phyloP scores from a whole-genome alignment of 2,113 vertebrate genomes.

The Pelvicachromis taeniatus region DNA sequence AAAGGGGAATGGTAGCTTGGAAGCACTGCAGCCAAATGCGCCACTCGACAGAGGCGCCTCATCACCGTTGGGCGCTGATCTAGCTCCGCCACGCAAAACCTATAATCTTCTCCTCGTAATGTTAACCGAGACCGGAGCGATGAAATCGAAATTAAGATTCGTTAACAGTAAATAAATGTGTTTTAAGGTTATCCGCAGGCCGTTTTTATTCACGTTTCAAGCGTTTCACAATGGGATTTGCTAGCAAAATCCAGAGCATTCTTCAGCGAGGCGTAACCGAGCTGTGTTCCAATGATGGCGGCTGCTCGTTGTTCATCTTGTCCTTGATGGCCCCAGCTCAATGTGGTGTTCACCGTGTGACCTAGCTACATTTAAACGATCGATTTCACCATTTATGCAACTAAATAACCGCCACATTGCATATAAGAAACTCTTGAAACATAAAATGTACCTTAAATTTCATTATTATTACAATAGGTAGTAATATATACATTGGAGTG shows the following conservation, averaged over 20 bases:
- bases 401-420: neutral
- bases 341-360: neutral
- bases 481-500: neutral
- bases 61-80: slow-evolving; percentile 62
- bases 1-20: slow-evolving; percentile 73
- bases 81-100: slow-evolving; percentile 65
- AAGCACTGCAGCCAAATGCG: slow-evolving; percentile 73
- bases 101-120: neutral
- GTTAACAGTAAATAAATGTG: neutral
- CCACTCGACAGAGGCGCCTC: slow-evolving; percentile 69
- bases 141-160: neutral
- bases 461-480: neutral
- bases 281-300: slow-evolving; percentile 71
- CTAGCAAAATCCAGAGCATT: slow-evolving; percentile 43
- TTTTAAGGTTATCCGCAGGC: accelerated
- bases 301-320: slow-evolving; percentile 61
- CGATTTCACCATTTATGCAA: neutral
- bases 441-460: neutral
- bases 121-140: neutral
- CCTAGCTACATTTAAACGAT: neutral
- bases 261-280: slow-evolving; percentile 71
- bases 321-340: slow-evolving; percentile 59
- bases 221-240: neutral
- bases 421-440: accelerated
- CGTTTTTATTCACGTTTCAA: neutral